A percentile compares a stretch with the other conserved stretches of the same genome.
Conservation (phyloP, 2,888 invertebrate genomes). For the Pheosia tremula region DNA sequence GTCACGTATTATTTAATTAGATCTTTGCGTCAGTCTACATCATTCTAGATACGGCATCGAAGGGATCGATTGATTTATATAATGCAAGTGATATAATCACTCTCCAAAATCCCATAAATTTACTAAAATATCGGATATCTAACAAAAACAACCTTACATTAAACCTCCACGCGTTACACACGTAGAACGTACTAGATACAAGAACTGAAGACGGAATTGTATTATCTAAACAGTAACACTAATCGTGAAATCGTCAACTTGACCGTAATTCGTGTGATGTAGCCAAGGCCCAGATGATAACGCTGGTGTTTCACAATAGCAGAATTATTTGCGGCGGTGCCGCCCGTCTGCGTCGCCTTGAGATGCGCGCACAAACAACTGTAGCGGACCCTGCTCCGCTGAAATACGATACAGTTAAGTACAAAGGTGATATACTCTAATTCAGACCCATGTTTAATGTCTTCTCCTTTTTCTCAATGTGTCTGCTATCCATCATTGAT, state of each 20-base stretch:
- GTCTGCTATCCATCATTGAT: too few relatives aligned
- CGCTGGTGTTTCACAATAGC: conserved; percentile 80
- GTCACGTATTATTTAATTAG: too few relatives aligned
- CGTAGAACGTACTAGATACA: conserved; percentile 10
- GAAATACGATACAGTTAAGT: conserved; percentile 67
- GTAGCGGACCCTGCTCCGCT: conserved; percentile 66
- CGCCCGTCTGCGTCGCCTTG: conserved; percentile 60
- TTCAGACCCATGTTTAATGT: not conserved
- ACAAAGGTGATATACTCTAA: conserved; percentile 51
- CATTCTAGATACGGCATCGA: too few relatives aligned
- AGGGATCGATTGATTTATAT: too few relatives aligned
- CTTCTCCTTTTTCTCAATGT: too few relatives aligned
- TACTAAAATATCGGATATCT: too few relatives aligned
- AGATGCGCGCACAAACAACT: conserved; percentile 81
- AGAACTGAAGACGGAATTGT: conserved; percentile 51
- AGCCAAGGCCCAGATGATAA: conserved; percentile 79
- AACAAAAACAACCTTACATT: too few relatives aligned
- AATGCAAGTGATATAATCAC: too few relatives aligned
- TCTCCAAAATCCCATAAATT: too few relatives aligned
- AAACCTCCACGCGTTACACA: not conserved
- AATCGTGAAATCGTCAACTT: conserved; percentile 82
- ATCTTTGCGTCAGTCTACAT: too few relatives aligned
- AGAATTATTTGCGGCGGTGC: conserved; percentile 83
- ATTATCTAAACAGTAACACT: conserved; percentile 68
- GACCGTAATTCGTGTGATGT: conserved; percentile 83